These are phyloP conservation scores for Otis tarda DNA, from an alignment of 2,113 vertebrate species.

Conservation along the genomic window DNA sequence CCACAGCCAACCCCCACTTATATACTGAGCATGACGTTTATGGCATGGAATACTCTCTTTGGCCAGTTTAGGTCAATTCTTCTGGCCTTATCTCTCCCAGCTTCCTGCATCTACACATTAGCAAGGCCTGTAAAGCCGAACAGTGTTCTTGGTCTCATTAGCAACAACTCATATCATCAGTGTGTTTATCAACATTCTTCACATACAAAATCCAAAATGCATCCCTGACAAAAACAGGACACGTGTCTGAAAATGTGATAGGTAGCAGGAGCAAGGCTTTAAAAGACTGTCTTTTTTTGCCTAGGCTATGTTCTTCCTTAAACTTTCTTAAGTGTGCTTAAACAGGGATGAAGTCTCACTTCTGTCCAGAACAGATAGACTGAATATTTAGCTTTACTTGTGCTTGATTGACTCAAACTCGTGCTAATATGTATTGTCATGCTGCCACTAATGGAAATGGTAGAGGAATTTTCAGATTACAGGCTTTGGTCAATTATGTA, in stretches of 20 bases:
- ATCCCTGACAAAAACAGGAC: too few species aligned
- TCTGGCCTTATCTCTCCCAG: too few species aligned
- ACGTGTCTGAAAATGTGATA: neutral
- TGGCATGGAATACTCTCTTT: too few species aligned
- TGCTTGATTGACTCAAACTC: neutral
- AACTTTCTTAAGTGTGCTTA: neutral
- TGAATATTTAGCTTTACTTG: neutral
- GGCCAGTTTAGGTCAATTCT: too few species aligned
- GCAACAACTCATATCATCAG: too few species aligned
- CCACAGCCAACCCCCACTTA: too few species aligned
- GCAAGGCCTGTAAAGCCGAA: too few species aligned
- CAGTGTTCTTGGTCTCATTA: too few species aligned
- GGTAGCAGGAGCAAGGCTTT: neutral
- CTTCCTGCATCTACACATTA: too few species aligned
- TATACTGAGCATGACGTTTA: too few species aligned
- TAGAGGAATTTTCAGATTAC: neutral
- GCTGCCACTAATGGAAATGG: neutral
- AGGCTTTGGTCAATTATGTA: neutral
- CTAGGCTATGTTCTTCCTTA: neutral
- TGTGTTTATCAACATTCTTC: too few species aligned
- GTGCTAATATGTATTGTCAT: neutral
- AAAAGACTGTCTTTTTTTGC: neutral
- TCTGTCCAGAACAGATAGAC: neutral
- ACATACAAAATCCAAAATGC: too few species aligned
- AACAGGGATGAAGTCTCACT: neutral